phyloP scores from a whole-genome alignment of 2,797 vertebrate species.

The Gallirallus australis region DNA sequence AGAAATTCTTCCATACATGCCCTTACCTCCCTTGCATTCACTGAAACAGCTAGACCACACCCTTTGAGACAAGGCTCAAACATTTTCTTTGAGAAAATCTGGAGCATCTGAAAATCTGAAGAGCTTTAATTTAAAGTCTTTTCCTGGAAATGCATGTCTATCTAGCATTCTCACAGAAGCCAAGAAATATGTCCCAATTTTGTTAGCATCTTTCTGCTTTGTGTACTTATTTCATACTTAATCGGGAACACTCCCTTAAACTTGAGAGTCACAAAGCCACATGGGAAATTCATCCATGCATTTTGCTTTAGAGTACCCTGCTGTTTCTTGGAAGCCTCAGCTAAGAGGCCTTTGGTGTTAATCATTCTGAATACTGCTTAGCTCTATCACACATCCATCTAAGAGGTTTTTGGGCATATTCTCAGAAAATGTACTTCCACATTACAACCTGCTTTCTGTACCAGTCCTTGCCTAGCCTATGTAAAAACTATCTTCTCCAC shows the following conservation, averaged over 20 bases:
- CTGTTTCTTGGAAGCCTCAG: not conserved
- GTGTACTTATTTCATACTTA: not conserved
- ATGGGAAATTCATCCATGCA: not conserved
- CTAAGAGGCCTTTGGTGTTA: not conserved
- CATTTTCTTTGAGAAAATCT: not conserved
- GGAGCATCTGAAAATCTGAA: not conserved
- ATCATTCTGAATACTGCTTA: not conserved
- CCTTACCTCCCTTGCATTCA: not conserved
- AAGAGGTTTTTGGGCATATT: not conserved
- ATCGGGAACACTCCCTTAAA: not conserved
- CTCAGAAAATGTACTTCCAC: not conserved
- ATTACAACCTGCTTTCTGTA: not conserved
- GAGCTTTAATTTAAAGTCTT: not conserved
- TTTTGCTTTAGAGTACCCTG: not conserved
- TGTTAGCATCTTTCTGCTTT: not conserved
- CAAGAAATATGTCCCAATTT: not conserved
- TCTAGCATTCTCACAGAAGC: not conserved
- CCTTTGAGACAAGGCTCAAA: not conserved
- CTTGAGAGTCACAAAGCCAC: not conserved
- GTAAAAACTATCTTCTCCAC: not conserved
- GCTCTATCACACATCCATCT: not conserved
- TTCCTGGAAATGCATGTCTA: not conserved
- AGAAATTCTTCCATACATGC: not conserved
- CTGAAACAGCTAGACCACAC: not conserved
- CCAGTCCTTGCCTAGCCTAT: not conserved